Base-by-base conservation (phyloP, 2,113 vertebrate species). In the Perccottus glenii region DNA sequence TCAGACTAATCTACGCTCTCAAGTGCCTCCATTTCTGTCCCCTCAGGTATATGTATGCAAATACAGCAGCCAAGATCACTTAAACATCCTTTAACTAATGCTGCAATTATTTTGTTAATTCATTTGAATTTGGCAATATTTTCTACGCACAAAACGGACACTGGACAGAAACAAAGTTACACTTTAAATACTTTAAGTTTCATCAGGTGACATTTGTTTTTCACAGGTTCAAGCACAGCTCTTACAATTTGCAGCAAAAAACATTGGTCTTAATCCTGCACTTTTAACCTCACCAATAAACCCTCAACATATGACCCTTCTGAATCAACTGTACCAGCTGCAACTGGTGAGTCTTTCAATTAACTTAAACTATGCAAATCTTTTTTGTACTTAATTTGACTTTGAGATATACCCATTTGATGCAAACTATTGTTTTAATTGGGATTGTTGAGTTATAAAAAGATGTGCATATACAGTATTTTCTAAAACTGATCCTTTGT, bases 171-270 rank as follows among this genome's bases (percentile, higher is more conserved):
- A 57, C 15, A 36, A 1, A n/a, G 62, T 60, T 15, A 42, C 48
- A 32, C 51, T 45, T 10, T 19, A 38, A n/a, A 38, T 1, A 5
- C 19, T 56, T 27, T 49, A 6, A 32, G 58, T 69, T 64, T 16
- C 43, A 51, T 67, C 12, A 46, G 43, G 33, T 48, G 1, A 44
- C 56, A 14, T 14, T 58, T 75, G 57, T 1, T 14, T 1, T 11
- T 48, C 14, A 38, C 93, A 99, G 97, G 97, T 99, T 96, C 97
- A 99, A 99, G 96, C 97, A 98, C 97, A 99, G 95, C 97, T 99
- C 96, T 97, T 99, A 95, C 97, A 99, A 94, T 99, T 99, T 96
- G 97, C 97, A 95, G 97, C 97, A 97, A 99, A 99, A 98, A 99
- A 98, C 94, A 98, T 98, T 96, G 98, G 98, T 96, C 96, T 99